A percentile compares a stretch with the other conserved stretches of the same genome.
Conservation (phyloP, 2,797 vertebrate species). For the Gymnoscopelus braueri region DNA sequence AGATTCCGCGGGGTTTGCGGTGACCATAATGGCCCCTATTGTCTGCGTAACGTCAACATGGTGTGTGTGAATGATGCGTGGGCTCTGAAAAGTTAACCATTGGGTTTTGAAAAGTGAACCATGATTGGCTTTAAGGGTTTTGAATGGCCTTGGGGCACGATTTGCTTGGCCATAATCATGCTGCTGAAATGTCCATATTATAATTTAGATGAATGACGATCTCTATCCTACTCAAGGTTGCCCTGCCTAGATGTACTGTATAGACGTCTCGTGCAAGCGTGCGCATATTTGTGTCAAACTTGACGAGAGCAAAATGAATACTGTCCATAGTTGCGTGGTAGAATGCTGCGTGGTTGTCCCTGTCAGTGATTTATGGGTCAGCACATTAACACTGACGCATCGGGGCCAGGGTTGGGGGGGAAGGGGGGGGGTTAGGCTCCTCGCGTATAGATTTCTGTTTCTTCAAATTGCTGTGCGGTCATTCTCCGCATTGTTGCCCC, state of each 20-base stretch:
- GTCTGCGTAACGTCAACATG: conserved; percentile 56
- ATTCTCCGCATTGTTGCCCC: conserved; percentile 59
- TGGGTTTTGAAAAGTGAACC: conserved; percentile 44
- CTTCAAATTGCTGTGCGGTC: conserved; percentile 56
- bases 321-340: conserved; percentile 42
- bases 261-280: conserved; percentile 11
- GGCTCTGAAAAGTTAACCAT: conserved; percentile 33
- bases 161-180: conserved; percentile 48
- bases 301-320: conserved; percentile 30
- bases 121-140: conserved; percentile 51
- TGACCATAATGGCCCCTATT: conserved; percentile 49
- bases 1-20: conserved; percentile 46
- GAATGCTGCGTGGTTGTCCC: conserved; percentile 36
- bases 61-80: conserved; percentile 56
- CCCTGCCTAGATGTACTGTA: conserved; percentile 23
- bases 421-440: conserved; percentile 3
- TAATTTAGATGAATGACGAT: conserved; percentile 34
- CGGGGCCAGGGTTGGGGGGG: conserved; percentile 29
- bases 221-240: conserved; percentile 40
- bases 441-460: conserved; percentile 46
- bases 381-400: conserved; percentile 36
- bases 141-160: conserved; percentile 46
- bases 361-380: conserved; percentile 44
- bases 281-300: conserved; percentile 35
- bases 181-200: conserved; percentile 47